Conservation (phyloP, 2,113 vertebrate genomes). For the Riparia riparia region DNA sequence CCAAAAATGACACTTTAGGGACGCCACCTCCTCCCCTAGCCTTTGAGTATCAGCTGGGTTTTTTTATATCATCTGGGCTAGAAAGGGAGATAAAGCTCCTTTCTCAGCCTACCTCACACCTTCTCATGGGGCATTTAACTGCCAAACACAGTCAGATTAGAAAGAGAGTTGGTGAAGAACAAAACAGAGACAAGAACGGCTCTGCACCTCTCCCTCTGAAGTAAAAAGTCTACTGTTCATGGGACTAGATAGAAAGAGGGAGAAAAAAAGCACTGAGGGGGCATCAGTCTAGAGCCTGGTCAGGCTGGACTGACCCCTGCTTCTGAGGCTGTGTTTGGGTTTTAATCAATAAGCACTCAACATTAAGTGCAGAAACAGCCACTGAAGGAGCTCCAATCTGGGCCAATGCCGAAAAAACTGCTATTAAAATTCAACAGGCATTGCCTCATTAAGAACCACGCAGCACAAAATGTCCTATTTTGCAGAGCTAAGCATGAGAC, state of each 20-base stretch:
- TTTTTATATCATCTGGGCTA: background rate
- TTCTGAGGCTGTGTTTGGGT: background rate
- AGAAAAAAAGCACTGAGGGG: background rate
- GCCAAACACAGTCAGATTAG: background rate
- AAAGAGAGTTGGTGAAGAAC: background rate
- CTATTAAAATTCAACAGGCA: conserved; percentile 25
- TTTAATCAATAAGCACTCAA: background rate
- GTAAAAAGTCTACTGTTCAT: background rate
- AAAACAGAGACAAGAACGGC: background rate
- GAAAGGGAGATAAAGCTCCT: background rate
- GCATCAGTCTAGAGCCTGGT: background rate
- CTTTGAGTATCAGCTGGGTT: background rate
- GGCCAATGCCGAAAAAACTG: conserved; percentile 1
- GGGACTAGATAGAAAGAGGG: background rate
- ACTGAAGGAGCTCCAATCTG: background rate
- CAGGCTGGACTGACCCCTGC: background rate
- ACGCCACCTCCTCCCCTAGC: background rate
- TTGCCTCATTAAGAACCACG: background rate
- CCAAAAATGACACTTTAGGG: background rate
- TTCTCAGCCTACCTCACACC: background rate
- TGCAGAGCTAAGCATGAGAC: background rate
- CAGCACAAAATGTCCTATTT: background rate
- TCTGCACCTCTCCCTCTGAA: background rate
- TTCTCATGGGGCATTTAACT: background rate
- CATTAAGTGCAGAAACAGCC: background rate